Percentiles rank a stretch among this genome's conserved stretches.
Evolutionary conservation across 2,888 invertebrate species (phyloP).

Genomic region (Cheiracanthium punctorium): DNA sequence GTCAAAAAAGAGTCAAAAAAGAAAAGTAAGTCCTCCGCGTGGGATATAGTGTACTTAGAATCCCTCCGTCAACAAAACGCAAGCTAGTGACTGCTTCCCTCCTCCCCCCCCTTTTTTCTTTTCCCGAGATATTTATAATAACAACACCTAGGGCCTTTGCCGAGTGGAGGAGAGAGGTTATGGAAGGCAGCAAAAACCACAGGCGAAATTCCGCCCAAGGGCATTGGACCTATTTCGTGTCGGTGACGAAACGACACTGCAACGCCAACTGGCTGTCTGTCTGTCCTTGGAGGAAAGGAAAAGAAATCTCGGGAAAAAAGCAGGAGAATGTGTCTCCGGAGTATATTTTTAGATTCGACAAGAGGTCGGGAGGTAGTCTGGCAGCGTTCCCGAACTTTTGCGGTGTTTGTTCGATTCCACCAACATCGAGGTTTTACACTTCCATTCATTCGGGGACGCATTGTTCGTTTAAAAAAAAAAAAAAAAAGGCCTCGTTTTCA

Average conservation of each 20-base stretch:
- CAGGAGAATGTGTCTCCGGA: slow-evolving; percentile 2
- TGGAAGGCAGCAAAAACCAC: not conserved
- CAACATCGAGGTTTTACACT: not conserved
- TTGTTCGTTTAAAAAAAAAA: no score
- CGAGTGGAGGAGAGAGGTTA: no score
- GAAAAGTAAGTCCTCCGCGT: not conserved
- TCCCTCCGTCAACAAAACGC: not conserved
- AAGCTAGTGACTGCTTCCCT: not conserved
- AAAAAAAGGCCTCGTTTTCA: no score
- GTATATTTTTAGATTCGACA: slow-evolving; percentile 22
- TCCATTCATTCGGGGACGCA: not conserved
- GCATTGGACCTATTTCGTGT: slow-evolving; percentile 32
- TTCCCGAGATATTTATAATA: not conserved
- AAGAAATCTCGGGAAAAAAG: not conserved
- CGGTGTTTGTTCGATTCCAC: not conserved
- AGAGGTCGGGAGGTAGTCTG: slow-evolving; percentile 16
- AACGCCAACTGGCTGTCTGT: not conserved
- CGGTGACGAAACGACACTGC: not conserved
- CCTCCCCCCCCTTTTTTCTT: no score
- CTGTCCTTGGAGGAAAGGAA: slow-evolving; percentile 15
- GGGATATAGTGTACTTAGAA: not conserved
- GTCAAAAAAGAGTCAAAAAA: no score
- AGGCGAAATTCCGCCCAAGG: not conserved
- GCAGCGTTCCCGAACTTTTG: slow-evolving; percentile 14
- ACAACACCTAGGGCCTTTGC: slow-evolving; percentile 7